Base-by-base conservation (phyloP, 2,888 invertebrate genomes). In the Dasypogon diadema region DNA sequence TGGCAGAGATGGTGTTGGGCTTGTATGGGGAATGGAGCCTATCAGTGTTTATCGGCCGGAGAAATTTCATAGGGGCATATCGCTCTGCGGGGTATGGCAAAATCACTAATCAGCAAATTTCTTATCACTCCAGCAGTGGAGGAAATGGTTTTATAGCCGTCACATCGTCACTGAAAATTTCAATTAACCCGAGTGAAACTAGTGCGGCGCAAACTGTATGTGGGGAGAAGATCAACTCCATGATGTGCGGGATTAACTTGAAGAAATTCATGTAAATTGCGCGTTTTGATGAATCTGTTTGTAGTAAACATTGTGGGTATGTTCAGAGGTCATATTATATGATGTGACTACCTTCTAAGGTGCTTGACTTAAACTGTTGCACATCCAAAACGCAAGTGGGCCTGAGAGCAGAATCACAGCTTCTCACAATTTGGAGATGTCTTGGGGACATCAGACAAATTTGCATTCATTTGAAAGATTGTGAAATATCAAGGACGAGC, bases 61-160 rank as follows among this genome's bases (percentile, higher is more conserved):
- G 58, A 3, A 16, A 16, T 16, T 30, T 26, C 14, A 30, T 6
- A 30, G 30, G 30, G 30, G n/a, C n/a, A n/a, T n/a, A n/a, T 42
- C n/a, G 8, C 42, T 8, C 0, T 42, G 21, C 30, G 37, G 21
- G 58, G 18, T 4, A 37, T 30, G 34, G n/a, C 18, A n/a, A n/a
- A n/a, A n/a, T n/a, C n/a, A 37, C 37, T 18, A 60, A 60, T n/a
- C 18, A 18, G 42, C 37, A 4, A 60, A 60, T n/a, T 58, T 60
- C 60, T 60, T 60, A 60, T 60, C 60, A 60, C 37, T 30, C 26
- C 14, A 16, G 12, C 6, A 5, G 58, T n/a, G n/a, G n/a, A 60
- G 60, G 60, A 60, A 60, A 60, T 18, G 21, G 24, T 21, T 60
- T 60, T 37, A 37, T 60, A 18, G 3, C 16, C n/a, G 34, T 10